phyloP scores from a whole-genome alignment of 2,797 vertebrate species.

The Lophotriccus pileatus region DNA sequence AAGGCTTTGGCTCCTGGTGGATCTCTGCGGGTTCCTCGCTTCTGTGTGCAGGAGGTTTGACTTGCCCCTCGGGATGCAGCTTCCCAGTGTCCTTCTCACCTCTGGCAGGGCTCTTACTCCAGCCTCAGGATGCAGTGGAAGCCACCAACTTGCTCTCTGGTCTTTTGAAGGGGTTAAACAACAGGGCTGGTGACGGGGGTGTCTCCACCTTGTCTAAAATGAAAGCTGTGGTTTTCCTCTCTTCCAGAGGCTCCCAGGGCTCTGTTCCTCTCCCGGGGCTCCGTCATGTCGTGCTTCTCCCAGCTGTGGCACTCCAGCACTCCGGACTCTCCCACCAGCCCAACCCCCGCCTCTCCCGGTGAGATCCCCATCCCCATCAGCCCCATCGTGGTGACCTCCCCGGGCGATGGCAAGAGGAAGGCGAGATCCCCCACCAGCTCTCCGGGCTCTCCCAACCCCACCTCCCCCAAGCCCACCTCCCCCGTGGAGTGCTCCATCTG shows the following conservation, averaged over 20 bases:
- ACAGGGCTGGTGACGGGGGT: background rate
- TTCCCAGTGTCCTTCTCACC: background rate
- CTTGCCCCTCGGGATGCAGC: background rate
- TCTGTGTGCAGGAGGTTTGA: background rate
- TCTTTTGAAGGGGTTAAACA: background rate
- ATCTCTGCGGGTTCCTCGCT: background rate
- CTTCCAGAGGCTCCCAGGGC: slow-evolving; percentile 13
- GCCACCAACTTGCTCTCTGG: background rate
- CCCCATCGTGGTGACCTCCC: slow-evolving; percentile 44
- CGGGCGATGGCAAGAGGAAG: slow-evolving; percentile 17
- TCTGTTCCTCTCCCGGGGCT: background rate
- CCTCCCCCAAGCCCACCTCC: slow-evolving; percentile 67
- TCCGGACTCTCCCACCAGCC: slow-evolving; percentile 2
- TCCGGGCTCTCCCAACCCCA: slow-evolving; percentile 54
- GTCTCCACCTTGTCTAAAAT: background rate
- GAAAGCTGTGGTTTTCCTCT: background rate
- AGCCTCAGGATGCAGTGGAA: background rate
- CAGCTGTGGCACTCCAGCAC: slow-evolving; percentile 79
- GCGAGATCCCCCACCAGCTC: background rate
- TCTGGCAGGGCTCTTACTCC: background rate
- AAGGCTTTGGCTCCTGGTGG: slow-evolving; percentile 7
- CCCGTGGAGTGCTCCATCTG: slow-evolving; percentile 94
- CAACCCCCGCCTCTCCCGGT: background rate
- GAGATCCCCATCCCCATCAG: slow-evolving; percentile 62
- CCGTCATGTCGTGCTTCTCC: slow-evolving; percentile 68